A percentile compares a stretch with the other conserved stretches of the same genome.
Evolutionary conservation across 35 echinoderm and acorn worm genomes (phyloP).

Genomic region (Ptychodera flava): DNA sequence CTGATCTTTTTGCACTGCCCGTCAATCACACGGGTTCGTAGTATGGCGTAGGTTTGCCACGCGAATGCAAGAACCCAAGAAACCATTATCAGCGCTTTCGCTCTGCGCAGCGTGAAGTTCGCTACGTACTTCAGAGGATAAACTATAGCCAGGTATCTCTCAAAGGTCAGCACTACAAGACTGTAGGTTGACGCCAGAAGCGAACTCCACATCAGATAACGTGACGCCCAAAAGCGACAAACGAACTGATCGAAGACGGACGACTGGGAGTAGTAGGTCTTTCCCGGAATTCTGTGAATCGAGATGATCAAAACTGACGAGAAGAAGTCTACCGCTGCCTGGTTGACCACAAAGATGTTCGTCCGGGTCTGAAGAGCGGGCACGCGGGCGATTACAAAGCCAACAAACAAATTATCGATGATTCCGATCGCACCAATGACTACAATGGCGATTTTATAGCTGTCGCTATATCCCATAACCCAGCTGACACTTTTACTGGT

Average conservation of each 20-base stretch:
- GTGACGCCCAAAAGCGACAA: constrained; percentile 38
- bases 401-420: constrained; percentile 51
- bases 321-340: constrained; percentile 27
- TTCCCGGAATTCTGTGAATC: constrained; percentile 4
- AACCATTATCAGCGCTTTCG: constrained; percentile 1
- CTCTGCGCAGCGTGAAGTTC: constrained; percentile 16
- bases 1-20: background rate
- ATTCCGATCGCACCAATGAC: constrained; percentile 46
- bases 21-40: background rate
- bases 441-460: background rate
- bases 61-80: constrained; percentile 31
- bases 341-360: constrained; percentile 44
- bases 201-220: constrained; percentile 36
- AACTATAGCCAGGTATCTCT: constrained; percentile 53
- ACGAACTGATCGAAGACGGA: constrained; percentile 20
- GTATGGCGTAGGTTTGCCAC: background rate
- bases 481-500: too few relatives aligned
- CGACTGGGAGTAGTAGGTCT: background rate
- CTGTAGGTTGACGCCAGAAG: constrained; percentile 37
- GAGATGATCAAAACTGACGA: constrained; percentile 40
- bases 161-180: constrained; percentile 32
- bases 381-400: constrained; percentile 34
- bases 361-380: constrained; percentile 33
- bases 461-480: too few relatives aligned
- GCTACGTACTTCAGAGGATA: constrained; percentile 34